Conservation (phyloP, 2,888 invertebrate species). For the Caenorhabditis macrosperma region DNA sequence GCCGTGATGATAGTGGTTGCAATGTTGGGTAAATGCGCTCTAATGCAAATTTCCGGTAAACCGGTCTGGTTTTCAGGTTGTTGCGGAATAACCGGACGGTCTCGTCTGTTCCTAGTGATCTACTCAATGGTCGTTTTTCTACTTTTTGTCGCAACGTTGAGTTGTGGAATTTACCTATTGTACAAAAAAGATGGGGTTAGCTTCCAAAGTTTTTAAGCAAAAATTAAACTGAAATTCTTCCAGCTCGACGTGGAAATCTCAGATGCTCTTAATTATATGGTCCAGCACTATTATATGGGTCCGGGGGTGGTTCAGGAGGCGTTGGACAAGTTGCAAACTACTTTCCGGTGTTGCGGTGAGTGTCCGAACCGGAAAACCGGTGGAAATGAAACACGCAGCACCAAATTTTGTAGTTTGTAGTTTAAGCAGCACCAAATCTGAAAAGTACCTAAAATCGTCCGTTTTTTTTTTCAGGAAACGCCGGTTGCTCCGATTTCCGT, state of each 20-base stretch:
- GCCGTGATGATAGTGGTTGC: slow-evolving; percentile 75
- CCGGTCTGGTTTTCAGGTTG: slow-evolving; percentile 75
- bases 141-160: slow-evolving; percentile 74
- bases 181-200: slow-evolving; percentile 77
- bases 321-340: slow-evolving; percentile 77
- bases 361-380: not conserved
- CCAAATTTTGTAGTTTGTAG: not conserved
- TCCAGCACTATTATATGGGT: slow-evolving; percentile 80
- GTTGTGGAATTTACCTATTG: slow-evolving; percentile 75
- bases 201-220: too few relatives aligned
- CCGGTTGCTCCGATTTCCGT: slow-evolving; percentile 79
- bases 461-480: slow-evolving; percentile 71
- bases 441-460: too few relatives aligned
- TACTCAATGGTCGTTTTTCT: slow-evolving; percentile 73
- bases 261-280: slow-evolving; percentile 80
- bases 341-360: slow-evolving; percentile 78
- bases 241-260: slow-evolving; percentile 79
- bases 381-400: too few relatives aligned
- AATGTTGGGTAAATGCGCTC: slow-evolving; percentile 68
- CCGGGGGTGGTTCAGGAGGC: slow-evolving; percentile 78
- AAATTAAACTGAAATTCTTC: slow-evolving; percentile 6
- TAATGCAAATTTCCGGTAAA: too few relatives aligned
- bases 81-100: slow-evolving; percentile 74
- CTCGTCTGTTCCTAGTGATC: slow-evolving; percentile 70
- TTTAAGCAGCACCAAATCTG: not conserved